These are phyloP conservation scores for Arizona elegans DNA, from an alignment of 2,113 vertebrate genomes.

Conservation along the genomic window DNA sequence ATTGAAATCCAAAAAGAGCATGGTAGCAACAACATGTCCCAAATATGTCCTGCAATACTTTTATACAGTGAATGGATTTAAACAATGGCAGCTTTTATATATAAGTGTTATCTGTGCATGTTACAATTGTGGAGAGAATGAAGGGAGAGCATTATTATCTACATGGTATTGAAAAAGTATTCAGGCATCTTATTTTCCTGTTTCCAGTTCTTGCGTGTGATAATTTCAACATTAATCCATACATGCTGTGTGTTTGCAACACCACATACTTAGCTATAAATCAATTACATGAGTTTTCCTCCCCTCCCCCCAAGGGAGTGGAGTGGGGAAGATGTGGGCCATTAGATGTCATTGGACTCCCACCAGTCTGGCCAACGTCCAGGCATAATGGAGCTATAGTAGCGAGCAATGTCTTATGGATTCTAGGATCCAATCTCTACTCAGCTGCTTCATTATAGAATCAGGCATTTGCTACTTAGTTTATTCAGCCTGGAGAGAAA, in stretches of 20 bases:
- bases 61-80: not conserved
- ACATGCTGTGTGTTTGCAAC: not conserved
- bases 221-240: not conserved
- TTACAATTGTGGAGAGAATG: not conserved
- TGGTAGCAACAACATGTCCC: not conserved
- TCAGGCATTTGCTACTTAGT: not conserved
- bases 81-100: not conserved
- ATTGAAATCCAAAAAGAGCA: not conserved
- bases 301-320: fast-evolving
- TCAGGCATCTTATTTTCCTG: not conserved
- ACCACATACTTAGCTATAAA: not conserved
- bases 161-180: not conserved
- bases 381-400: not conserved
- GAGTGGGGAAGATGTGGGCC: not conserved
- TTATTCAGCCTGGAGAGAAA: not conserved
- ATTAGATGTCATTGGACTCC: not conserved
- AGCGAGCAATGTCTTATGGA: not conserved
- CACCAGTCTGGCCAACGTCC: not conserved
- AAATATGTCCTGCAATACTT: not conserved
- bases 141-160: not conserved
- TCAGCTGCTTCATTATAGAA: not conserved
- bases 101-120: not conserved
- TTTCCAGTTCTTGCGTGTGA: not conserved
- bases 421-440: not conserved
- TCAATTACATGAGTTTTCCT: not conserved